Evolutionary conservation across 2,888 invertebrate genomes (phyloP).

Genomic region (Muscina levida): DNA sequence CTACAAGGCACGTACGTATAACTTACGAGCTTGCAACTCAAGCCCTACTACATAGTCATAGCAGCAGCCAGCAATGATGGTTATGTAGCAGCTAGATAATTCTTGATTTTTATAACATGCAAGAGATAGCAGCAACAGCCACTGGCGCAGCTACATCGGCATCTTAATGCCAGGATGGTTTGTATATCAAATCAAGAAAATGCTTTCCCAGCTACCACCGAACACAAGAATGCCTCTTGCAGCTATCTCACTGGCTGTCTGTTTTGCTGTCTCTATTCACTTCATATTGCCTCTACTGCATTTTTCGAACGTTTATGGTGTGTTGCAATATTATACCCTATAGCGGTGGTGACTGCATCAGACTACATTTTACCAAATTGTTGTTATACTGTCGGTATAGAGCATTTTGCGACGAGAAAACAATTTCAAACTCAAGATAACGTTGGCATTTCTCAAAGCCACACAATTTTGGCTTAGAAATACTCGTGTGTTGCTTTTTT

Average conservation of each 20-base stretch:
- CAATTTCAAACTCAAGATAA: conserved; percentile 27
- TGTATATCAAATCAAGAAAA: conserved; percentile 17
- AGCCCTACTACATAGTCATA: conserved; percentile 38
- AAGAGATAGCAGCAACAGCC: conserved; percentile 16
- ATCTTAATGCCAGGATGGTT: background rate
- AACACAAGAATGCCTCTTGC: background rate
- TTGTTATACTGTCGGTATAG: no score
- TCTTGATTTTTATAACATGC: conserved; percentile 49
- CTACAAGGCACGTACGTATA: conserved; percentile 25
- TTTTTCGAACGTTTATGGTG: no score
- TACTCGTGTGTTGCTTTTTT: background rate
- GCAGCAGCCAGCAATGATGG: conserved; percentile 28
- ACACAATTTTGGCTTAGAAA: conserved; percentile 56
- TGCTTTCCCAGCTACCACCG: background rate
- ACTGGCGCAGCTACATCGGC: background rate
- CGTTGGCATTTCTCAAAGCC: conserved; percentile 21
- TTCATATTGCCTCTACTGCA: no score
- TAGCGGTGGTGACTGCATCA: background rate
- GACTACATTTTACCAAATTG: background rate
- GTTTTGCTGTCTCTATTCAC: background rate
- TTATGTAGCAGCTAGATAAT: conserved; percentile 51
- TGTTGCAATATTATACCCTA: background rate
- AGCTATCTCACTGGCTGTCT: background rate
- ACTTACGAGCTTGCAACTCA: background rate
- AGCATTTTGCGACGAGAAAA: no score